These are phyloP conservation scores for Sialis fuliginosa DNA, from an alignment of 2,888 invertebrate genomes.

Conservation along the genomic window DNA sequence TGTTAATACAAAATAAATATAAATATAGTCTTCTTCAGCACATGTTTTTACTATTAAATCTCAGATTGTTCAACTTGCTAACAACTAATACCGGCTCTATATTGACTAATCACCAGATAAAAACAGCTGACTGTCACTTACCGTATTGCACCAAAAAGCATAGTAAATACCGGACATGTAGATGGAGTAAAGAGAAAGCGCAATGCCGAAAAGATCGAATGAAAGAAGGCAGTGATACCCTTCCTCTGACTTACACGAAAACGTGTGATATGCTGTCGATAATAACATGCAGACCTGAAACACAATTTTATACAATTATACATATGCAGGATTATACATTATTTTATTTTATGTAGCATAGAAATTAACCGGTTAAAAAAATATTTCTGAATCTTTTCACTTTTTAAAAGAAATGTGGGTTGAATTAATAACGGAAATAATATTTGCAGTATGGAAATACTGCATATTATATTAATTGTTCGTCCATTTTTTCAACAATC, in stretches of 20 bases:
- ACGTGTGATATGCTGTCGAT: slow-evolving; percentile 85
- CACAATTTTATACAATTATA: slow-evolving; percentile 7
- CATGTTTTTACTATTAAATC: too few relatives aligned
- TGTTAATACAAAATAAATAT: too few relatives aligned
- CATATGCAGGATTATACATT: too few relatives aligned
- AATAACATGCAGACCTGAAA: slow-evolving; percentile 81
- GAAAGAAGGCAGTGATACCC: slow-evolving; percentile 75
- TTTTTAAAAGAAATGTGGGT: too few relatives aligned
- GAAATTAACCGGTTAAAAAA: too few relatives aligned
- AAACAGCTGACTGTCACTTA: slow-evolving; percentile 27
- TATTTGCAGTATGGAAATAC: not conserved
- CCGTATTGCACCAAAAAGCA: slow-evolving; percentile 89
- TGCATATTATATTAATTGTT: slow-evolving; percentile 2
- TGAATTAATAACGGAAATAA: not conserved
- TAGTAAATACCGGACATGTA: slow-evolving; percentile 93
- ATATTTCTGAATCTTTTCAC: too few relatives aligned
- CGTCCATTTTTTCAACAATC: not conserved
- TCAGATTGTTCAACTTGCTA: too few relatives aligned
- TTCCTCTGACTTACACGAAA: slow-evolving; percentile 78
- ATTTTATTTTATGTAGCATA: too few relatives aligned
- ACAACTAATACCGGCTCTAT: too few relatives aligned
- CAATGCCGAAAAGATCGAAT: slow-evolving; percentile 86
- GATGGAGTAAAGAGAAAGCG: slow-evolving; percentile 79
- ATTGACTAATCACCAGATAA: not conserved
- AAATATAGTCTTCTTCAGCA: too few relatives aligned